Evolutionary conservation across 64 coral and sea anemone genomes (phyloP), one percentile per base, ranked within the genome.

Genomic region (Stylophora pistillata): DNA sequence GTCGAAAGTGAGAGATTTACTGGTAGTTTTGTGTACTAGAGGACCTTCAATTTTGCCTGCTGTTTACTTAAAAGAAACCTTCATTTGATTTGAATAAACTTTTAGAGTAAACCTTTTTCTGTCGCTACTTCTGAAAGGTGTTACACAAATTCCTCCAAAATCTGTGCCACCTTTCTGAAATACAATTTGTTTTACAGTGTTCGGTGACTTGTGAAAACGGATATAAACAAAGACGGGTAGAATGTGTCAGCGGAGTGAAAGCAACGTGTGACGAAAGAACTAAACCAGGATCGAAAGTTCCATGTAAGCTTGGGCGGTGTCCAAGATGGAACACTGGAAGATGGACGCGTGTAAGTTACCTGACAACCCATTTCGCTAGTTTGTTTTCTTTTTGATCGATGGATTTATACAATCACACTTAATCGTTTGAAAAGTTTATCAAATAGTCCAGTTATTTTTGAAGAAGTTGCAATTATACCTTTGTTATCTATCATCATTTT

Each of bases 141-240:
- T 17, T 21, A 20, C 61, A 64, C 6, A 17, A 20, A 7, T 20
- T 0, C 23, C 15, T 64, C 64, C 20, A 68, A 60, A 68, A 11
- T 26, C 12, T 66, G 21, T 68, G 6, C 11, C 10, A 68, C 20
- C 20, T 68, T 68, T 10, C 23, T 26, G 26, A 68, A 21, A 0
- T n/a, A 11, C 17, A 15, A 29, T 55, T 41, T 77, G 32, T 31
- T 69, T 56, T 17, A 12, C 31, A 94, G 93, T 94, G 93, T 82
- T 94, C 93, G 73, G 88, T 85, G 0, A 86, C 93, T 53, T 94
- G 93, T 81, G 93, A 83, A 59, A 28, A 13, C 3, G 93, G 93
- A 55, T 29, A 72, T 23, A 65, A 73, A 33, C 61, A 32, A 47
- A 53, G 93, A 73, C 23, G 17, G 33, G 58, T 94, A 1, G 15